Conservation (phyloP, 2,113 vertebrate genomes). For the Zosterops lateralis region DNA sequence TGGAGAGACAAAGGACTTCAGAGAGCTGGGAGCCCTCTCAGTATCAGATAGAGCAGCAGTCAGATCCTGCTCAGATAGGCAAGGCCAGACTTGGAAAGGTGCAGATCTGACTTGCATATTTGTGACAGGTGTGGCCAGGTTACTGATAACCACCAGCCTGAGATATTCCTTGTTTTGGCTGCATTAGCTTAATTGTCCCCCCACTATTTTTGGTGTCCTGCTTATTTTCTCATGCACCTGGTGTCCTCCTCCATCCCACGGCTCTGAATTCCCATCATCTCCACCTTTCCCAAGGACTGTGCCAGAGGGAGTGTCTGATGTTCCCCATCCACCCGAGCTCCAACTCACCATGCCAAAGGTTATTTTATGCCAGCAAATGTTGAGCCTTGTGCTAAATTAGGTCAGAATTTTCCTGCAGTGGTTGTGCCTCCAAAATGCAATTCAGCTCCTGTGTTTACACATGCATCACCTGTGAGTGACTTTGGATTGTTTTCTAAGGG, state of each 20-base stretch:
- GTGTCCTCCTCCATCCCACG: neutral
- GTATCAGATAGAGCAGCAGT: neutral
- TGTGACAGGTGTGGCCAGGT: slow-evolving; percentile 9
- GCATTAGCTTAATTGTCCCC: neutral
- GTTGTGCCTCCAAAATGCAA: neutral
- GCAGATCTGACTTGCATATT: neutral
- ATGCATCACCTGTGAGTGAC: neutral
- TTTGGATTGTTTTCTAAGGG: neutral
- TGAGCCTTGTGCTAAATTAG: neutral
- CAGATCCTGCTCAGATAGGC: slow-evolving; percentile 33
- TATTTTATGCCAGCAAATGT: neutral
- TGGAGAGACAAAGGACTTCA: slow-evolving; percentile 23
- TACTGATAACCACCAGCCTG: neutral
- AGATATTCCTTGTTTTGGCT: neutral
- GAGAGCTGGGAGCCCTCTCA: neutral
- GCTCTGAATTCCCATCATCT: neutral
- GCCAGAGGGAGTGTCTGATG: neutral
- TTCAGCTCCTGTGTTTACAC: neutral
- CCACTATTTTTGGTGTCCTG: neutral
- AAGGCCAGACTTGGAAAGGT: neutral
- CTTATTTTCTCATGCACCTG: neutral
- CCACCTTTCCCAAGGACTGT: neutral
- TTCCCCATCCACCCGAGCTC: neutral
- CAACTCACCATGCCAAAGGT: neutral
- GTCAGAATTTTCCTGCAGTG: neutral